Conservation (phyloP, 2,888 invertebrate genomes). For the Litoditis marina region DNA sequence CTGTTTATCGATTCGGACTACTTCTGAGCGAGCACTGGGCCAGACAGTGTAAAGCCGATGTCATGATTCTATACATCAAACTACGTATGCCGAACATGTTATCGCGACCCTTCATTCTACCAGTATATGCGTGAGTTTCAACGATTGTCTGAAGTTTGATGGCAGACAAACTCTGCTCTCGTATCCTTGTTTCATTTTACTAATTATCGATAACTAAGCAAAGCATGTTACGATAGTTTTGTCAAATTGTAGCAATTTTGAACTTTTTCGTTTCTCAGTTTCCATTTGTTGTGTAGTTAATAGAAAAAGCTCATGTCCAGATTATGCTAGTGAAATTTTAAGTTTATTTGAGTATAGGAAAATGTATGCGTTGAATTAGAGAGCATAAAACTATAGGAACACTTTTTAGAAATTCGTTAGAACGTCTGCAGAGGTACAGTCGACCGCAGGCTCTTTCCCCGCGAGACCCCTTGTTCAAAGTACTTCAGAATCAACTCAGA, state of each 20-base stretch:
- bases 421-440: constrained; percentile 16
- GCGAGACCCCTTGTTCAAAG: constrained; percentile 1
- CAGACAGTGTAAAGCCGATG: constrained; percentile 32
- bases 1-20: constrained; percentile 11
- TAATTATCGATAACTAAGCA: too few species aligned
- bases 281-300: too few species aligned
- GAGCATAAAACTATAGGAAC: too few species aligned
- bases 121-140: constrained; percentile 13
- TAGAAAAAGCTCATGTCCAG: too few species aligned
- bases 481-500: constrained; percentile 7
- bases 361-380: too few species aligned
- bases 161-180: neutral
- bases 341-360: too few species aligned
- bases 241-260: too few species aligned
- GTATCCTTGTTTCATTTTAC: too few species aligned
- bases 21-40: constrained; percentile 16
- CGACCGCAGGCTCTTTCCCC: constrained; percentile 4
- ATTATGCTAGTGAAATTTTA: too few species aligned
- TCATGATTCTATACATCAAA: constrained; percentile 39
- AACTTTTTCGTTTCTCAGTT: too few species aligned
- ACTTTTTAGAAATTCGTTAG: constrained; percentile 11
- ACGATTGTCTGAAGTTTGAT: neutral
- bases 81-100: constrained; percentile 13
- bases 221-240: too few species aligned
- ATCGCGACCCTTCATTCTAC: constrained; percentile 8